phyloP scores from a whole-genome alignment of 2,888 invertebrate species.

The Perizoma flavofasciatum region DNA sequence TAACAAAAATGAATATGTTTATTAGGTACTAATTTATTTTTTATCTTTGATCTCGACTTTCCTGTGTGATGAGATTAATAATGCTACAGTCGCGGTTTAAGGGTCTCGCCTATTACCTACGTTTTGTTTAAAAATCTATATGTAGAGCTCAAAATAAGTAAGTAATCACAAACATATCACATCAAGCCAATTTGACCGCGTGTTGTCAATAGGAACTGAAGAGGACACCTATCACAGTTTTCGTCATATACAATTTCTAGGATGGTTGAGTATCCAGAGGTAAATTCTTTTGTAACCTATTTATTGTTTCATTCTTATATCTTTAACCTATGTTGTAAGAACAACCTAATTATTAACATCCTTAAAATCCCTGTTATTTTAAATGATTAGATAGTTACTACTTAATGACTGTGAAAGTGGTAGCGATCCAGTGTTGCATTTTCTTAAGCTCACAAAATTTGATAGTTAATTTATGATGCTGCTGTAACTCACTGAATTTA shows the following conservation, averaged over 20 bases:
- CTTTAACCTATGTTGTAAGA: constrained; percentile 6
- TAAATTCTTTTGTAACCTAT: neutral
- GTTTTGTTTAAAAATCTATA: too few relatives aligned
- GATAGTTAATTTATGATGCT: too few relatives aligned
- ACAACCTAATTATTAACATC: neutral
- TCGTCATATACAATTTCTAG: neutral
- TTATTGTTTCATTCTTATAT: neutral
- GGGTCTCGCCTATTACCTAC: too few relatives aligned
- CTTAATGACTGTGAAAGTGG: too few relatives aligned
- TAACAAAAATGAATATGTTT: constrained; percentile 12
- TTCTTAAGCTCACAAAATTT: too few relatives aligned
- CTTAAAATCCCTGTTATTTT: constrained; percentile 1
- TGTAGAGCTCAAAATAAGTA: too few relatives aligned
- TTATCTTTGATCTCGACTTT: constrained; percentile 20
- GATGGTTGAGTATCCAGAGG: constrained; percentile 9
- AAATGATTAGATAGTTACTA: constrained; percentile 9
- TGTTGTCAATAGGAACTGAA: too few relatives aligned
- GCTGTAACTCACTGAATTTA: too few relatives aligned
- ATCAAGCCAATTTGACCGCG: constrained; percentile 1
- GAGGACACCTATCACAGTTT: too few relatives aligned
- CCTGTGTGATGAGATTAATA: neutral
- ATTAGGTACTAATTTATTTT: constrained; percentile 12
- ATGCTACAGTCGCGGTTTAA: too few relatives aligned
- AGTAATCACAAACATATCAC: neutral
- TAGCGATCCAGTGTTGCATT: too few relatives aligned